A percentile compares a stretch with the other conserved stretches of the same genome.
These are phyloP conservation scores for Astatoreochromis straeleni DNA, from an alignment of 2,113 vertebrate genomes.

Conservation along the genomic window DNA sequence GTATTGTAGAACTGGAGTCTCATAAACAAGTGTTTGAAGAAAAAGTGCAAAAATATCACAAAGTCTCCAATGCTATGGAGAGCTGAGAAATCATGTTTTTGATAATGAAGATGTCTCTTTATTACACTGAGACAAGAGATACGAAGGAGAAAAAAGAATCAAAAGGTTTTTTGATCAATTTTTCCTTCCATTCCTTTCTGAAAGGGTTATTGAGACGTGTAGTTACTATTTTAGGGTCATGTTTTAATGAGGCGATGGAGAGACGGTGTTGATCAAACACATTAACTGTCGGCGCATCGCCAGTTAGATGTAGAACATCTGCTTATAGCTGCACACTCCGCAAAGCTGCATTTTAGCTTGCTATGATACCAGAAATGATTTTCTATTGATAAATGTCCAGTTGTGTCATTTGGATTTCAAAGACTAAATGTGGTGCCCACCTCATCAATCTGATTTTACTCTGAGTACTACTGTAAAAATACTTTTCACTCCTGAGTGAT, in stretches of 20 bases:
- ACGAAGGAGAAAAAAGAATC: background rate
- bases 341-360: background rate
- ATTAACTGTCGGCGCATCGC: background rate
- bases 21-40: conserved; percentile 54
- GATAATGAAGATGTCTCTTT: conserved; percentile 12
- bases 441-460: background rate
- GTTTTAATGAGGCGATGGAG: conserved; percentile 39
- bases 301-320: conserved; percentile 14
- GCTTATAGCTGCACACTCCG: background rate
- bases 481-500: background rate
- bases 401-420: background rate
- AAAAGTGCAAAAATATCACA: conserved; percentile 38
- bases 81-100: conserved; percentile 31
- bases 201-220: background rate
- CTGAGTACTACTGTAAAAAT: background rate
- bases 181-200: conserved; percentile 11
- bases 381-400: background rate
- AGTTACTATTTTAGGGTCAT: conserved; percentile 34
- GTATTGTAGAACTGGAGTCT: conserved; percentile 19
- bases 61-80: conserved; percentile 26
- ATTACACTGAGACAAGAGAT: background rate
- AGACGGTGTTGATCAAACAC: conserved; percentile 20
- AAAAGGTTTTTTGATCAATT: conserved; percentile 39
- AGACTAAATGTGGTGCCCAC: background rate
- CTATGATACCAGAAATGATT: background rate